These are phyloP conservation scores for Pocillopora grandis DNA, from an alignment of 92 coral and sea anemone genomes.

Conservation along the genomic window DNA sequence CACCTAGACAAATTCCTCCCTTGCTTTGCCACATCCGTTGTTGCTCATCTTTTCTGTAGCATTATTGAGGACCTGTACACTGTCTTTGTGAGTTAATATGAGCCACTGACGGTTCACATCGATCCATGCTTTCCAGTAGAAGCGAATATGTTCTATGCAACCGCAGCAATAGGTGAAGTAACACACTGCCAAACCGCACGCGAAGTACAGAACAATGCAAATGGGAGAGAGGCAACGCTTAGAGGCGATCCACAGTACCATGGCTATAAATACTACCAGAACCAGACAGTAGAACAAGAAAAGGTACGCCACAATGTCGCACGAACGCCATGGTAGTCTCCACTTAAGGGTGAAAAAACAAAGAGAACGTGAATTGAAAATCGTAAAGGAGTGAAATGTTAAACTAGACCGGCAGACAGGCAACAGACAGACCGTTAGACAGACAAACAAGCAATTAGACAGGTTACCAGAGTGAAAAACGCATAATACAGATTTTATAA, in stretches of 20 bases:
- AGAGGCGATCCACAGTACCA: conserved; percentile 73
- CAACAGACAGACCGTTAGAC: no score
- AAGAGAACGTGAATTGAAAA: not conserved
- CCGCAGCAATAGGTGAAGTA: conserved; percentile 78
- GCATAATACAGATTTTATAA: no score
- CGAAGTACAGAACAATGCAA: conserved; percentile 66
- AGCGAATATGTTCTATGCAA: conserved; percentile 51
- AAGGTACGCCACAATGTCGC: conserved; percentile 60
- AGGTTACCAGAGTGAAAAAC: no score
- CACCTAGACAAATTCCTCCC: conserved; percentile 1
- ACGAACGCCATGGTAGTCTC: conserved; percentile 56
- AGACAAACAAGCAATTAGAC: no score
- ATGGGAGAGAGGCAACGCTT: conserved; percentile 57
- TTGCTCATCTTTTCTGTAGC: not conserved
- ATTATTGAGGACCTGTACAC: not conserved
- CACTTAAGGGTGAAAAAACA: conserved; percentile 45
- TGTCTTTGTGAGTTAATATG: conserved; percentile 45
- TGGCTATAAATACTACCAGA: conserved; percentile 49
- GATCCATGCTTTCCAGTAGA: conserved; percentile 51
- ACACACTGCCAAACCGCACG: conserved; percentile 56
- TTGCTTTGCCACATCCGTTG: not conserved
- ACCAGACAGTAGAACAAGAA: conserved; percentile 61
- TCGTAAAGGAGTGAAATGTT: no score
- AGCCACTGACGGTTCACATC: conserved; percentile 59
- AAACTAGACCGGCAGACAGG: no score